Conservation (phyloP, 2,113 vertebrate genomes). For the Rhipidura dahli region DNA sequence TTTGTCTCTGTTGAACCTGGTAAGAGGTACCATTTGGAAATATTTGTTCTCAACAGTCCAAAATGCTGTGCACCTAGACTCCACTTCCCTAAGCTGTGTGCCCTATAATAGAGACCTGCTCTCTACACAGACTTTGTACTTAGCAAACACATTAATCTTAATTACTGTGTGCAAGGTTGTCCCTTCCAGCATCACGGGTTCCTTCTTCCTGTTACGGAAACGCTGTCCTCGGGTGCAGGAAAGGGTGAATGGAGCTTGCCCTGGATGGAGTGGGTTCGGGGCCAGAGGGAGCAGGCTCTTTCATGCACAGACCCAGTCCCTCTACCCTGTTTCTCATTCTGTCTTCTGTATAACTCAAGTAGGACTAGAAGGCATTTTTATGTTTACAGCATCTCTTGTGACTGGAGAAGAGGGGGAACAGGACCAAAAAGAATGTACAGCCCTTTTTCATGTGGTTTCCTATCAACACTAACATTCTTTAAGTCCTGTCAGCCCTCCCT, state of each 20-base stretch:
- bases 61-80: not conserved
- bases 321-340: not conserved
- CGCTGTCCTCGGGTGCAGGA: not conserved
- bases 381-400: not conserved
- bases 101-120: not conserved
- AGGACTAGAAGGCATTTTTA: not conserved
- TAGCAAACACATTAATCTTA: slow-evolving; percentile 8
- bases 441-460: not conserved
- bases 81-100: not conserved
- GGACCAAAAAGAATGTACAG: not conserved
- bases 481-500: not conserved
- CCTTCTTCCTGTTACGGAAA: not conserved
- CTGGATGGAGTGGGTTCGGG: not conserved
- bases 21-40: not conserved
- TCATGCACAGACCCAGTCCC: not conserved
- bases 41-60: slow-evolving; percentile 9
- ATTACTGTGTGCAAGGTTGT: not conserved
- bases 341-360: not conserved
- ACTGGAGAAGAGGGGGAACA: not conserved
- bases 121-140: not conserved
- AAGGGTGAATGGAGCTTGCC: not conserved
- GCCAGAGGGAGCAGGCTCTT: not conserved
- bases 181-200: not conserved
- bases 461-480: not conserved
- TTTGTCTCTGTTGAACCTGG: not conserved